phyloP scores from a whole-genome alignment of 1,140 invertebrate species.

The Atopsyche davidsoni region DNA sequence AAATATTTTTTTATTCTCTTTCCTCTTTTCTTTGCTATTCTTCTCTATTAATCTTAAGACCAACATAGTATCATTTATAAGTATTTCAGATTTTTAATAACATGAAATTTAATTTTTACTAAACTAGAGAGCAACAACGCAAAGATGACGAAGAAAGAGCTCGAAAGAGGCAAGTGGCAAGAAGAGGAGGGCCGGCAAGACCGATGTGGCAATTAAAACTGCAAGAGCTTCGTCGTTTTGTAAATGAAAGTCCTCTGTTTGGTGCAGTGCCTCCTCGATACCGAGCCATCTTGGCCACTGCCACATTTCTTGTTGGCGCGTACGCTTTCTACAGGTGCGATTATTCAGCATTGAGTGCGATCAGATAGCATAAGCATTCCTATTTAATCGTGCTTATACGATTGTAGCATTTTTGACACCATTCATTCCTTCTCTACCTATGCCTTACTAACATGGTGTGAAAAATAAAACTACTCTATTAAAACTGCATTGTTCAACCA shows the following conservation, averaged over 20 bases:
- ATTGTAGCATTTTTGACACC: conserved; percentile 16
- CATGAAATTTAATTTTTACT: conserved; percentile 15
- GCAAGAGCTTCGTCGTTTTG: conserved; percentile 24
- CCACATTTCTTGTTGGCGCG: conserved; percentile 48
- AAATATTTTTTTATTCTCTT: conserved; percentile 8
- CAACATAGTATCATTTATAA: no score
- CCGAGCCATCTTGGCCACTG: conserved; percentile 44
- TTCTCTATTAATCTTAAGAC: no score
- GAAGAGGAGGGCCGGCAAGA: conserved; percentile 17
- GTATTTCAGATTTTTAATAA: not conserved
- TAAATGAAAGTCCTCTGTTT: conserved; percentile 27
- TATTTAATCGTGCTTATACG: conserved; percentile 42
- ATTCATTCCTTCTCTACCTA: conserved; percentile 2
- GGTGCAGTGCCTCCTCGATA: conserved; percentile 33
- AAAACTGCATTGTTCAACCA: no score
- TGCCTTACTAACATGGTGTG: no score
- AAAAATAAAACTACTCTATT: no score
- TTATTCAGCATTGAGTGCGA: conserved; percentile 33
- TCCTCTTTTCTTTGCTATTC: no score
- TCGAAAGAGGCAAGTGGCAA: conserved; percentile 36
- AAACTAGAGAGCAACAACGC: conserved; percentile 47
- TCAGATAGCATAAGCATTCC: conserved; percentile 40
- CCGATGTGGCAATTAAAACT: conserved; percentile 23
- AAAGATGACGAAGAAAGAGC: conserved; percentile 44
- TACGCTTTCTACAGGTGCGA: conserved; percentile 49